phyloP scores from a whole-genome alignment of 2,888 invertebrate species.

The Deilephila elpenor region DNA sequence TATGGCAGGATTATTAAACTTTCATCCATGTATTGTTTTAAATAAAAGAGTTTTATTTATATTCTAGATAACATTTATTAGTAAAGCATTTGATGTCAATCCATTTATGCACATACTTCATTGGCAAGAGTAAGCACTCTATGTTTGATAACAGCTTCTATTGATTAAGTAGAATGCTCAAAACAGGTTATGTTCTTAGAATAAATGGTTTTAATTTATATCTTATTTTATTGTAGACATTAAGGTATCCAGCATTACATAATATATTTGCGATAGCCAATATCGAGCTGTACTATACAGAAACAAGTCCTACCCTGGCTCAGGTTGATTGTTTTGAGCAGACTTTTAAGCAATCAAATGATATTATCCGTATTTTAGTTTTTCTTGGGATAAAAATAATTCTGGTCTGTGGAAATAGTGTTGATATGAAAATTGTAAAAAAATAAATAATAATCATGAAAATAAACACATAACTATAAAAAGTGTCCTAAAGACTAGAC shows the following conservation, averaged over 20 bases:
- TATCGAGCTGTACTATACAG: not conserved
- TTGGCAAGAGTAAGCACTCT: not conserved
- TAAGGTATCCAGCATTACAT: not conserved
- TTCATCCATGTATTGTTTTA: not conserved
- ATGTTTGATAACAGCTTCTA: not conserved
- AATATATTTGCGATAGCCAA: not conserved
- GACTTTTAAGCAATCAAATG: too few relatives aligned
- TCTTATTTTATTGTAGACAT: not conserved
- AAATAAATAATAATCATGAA: too few relatives aligned
- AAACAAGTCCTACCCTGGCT: not conserved
- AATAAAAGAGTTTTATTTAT: conserved; percentile 6
- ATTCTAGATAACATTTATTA: conserved; percentile 4
- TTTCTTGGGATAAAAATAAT: too few relatives aligned
- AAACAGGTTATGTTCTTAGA: conserved; percentile 1
- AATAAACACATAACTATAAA: too few relatives aligned
- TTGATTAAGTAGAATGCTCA: conserved; percentile 13
- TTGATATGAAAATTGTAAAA: too few relatives aligned
- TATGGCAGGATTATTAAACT: not conserved
- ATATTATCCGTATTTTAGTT: too few relatives aligned
- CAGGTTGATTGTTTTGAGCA: not conserved
- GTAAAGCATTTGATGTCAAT: not conserved
- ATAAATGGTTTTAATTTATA: conserved; percentile 6
- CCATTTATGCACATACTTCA: not conserved
- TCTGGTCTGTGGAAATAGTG: too few relatives aligned
- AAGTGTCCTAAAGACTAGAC: too few relatives aligned